Evolutionary conservation across 2,113 vertebrate genomes (phyloP).

Genomic region (Myodes glareolus): DNA sequence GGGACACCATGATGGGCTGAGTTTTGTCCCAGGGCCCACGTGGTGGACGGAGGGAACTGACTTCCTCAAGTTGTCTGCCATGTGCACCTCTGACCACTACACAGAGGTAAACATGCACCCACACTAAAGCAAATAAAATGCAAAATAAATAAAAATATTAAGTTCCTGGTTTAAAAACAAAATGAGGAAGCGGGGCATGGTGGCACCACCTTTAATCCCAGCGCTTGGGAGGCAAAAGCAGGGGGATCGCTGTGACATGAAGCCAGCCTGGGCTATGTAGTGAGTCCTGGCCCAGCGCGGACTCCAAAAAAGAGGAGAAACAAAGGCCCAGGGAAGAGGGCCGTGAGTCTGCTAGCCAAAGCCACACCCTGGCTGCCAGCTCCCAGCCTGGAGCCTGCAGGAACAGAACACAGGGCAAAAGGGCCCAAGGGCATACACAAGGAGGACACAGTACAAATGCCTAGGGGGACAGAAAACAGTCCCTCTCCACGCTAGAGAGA

Average conservation of each 20-base stretch:
- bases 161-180: not conserved
- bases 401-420: not conserved
- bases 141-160: not conserved
- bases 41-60: not conserved
- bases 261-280: not conserved
- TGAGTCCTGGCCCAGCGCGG: not conserved
- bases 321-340: not conserved
- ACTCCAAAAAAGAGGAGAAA: not conserved
- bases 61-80: not conserved
- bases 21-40: not conserved
- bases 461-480: not conserved
- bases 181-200: not conserved
- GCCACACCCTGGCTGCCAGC: not conserved
- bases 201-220: not conserved
- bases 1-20: not conserved
- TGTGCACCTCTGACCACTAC: not conserved
- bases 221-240: not conserved
- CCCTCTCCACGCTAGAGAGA: not conserved
- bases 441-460: not conserved
- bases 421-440: not conserved
- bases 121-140: not conserved
- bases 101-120: not conserved
- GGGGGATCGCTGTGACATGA: not conserved
- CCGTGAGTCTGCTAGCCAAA: rapidly evolving
- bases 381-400: not conserved